A percentile compares a stretch with the other conserved stretches of the same genome.
phyloP scores from a whole-genome alignment of 2,797 vertebrate genomes.

The Darevskia mixta region DNA sequence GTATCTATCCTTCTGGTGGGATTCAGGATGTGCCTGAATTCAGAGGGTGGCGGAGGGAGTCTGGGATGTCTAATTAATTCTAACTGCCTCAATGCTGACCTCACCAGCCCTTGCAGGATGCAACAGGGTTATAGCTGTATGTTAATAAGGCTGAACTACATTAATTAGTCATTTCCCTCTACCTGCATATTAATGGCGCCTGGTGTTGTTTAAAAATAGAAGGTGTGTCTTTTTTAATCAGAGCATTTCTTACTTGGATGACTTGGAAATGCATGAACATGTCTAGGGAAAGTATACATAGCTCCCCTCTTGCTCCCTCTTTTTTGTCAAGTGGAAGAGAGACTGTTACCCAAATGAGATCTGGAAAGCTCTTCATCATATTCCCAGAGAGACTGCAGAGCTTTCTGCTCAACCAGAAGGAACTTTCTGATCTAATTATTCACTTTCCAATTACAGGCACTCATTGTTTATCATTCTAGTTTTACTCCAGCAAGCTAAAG shows the following conservation, averaged over 20 bases:
- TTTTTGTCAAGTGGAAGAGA: not conserved
- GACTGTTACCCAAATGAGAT: not conserved
- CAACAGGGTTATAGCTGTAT: conserved; percentile 40
- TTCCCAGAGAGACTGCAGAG: not conserved
- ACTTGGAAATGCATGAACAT: conserved; percentile 32
- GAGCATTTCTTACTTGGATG: not conserved
- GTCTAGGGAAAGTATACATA: conserved; percentile 6
- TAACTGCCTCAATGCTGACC: conserved; percentile 33
- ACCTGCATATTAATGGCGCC: conserved; percentile 49
- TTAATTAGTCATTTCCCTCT: conserved; percentile 37
- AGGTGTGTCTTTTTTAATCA: conserved; percentile 28
- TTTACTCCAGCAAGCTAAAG: not conserved
- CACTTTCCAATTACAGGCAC: not conserved
- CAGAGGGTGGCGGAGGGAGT: conserved; percentile 46
- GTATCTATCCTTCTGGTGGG: conserved; percentile 23
- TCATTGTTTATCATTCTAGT: not conserved
- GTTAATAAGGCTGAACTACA: conserved; percentile 36
- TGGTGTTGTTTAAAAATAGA: conserved; percentile 61
- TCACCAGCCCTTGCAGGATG: conserved; percentile 45
- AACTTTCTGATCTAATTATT: not conserved
- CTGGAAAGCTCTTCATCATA: not conserved
- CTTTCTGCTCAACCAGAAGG: not conserved
- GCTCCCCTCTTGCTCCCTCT: rapidly evolving
- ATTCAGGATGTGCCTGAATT: conserved; percentile 39
- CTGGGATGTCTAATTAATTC: conserved; percentile 58